Conservation (phyloP, 2,113 vertebrate species). For the Gallinago undulata region DNA sequence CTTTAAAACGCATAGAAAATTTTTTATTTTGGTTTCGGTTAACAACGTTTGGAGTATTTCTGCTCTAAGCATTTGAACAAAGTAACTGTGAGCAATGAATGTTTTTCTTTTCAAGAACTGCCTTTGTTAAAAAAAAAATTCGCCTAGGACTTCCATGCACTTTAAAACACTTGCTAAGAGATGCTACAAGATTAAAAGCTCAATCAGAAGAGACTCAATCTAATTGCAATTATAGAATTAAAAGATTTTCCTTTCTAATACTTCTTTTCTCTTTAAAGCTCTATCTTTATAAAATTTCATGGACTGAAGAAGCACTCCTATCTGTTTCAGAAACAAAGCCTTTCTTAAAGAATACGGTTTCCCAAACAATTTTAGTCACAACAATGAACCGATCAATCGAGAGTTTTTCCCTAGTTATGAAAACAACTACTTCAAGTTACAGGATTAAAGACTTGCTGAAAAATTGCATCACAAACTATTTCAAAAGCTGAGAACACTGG, state of each 20-base stretch:
- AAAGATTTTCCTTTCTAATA: constrained; percentile 19
- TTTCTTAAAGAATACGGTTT: background rate
- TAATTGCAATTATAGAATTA: constrained; percentile 19
- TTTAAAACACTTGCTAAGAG: background rate
- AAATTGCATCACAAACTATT: background rate
- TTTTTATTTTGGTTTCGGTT: background rate
- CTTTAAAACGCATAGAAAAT: background rate
- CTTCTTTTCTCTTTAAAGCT: background rate
- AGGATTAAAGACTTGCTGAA: background rate
- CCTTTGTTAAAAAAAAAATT: background rate
- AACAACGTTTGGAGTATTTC: background rate
- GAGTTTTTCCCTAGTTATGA: background rate
- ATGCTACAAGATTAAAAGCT: background rate
- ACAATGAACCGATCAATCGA: background rate
- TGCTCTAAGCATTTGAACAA: background rate
- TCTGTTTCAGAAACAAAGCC: background rate
- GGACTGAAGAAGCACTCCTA: background rate
- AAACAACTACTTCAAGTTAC: background rate
- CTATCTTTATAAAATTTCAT: background rate
- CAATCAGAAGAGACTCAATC: background rate
- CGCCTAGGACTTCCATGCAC: background rate
- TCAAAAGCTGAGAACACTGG: background rate
- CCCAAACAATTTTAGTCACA: background rate
- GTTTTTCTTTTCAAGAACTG: background rate
- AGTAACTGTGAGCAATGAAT: background rate